Conservation (phyloP, 1,140 invertebrate species). For the Rhynchophorus ferrugineus region DNA sequence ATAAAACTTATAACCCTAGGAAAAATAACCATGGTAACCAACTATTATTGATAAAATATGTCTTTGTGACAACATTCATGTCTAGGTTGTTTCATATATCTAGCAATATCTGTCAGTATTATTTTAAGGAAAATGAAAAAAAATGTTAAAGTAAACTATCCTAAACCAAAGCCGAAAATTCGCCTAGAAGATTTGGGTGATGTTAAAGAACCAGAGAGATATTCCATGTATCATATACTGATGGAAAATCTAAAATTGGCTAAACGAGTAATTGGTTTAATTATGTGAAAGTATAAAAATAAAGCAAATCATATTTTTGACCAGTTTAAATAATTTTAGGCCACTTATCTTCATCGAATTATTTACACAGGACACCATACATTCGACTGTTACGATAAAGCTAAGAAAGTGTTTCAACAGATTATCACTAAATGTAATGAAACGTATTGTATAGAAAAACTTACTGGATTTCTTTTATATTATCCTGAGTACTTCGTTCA, state of each 20-base stretch:
- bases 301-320: too few relatives aligned
- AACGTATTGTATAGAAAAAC: slow-evolving; percentile 18
- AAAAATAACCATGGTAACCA: too few relatives aligned
- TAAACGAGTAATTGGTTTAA: slow-evolving; percentile 22
- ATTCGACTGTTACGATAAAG: slow-evolving; percentile 8
- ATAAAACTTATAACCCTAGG: too few relatives aligned
- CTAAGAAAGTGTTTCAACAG: slow-evolving; percentile 1
- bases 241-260: slow-evolving; percentile 17
- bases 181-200: slow-evolving; percentile 9
- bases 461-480: slow-evolving; percentile 15
- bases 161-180: slow-evolving; percentile 8
- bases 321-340: too few relatives aligned
- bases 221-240: slow-evolving; percentile 19
- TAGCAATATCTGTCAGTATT: too few relatives aligned
- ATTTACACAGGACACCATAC: slow-evolving; percentile 16
- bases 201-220: slow-evolving; percentile 16
- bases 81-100: too few relatives aligned
- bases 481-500: slow-evolving; percentile 15
- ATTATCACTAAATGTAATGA: slow-evolving; percentile 18
- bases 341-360: slow-evolving; percentile 16
- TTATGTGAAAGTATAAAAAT: too few relatives aligned
- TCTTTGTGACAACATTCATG: too few relatives aligned
- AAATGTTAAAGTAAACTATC: slow-evolving; percentile 14
- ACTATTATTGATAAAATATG: too few relatives aligned
- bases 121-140: background rate